Percentiles rank a stretch among this genome's conserved stretches.
Conservation (phyloP, 2,113 vertebrate genomes). For the Myotis lucifugus region DNA sequence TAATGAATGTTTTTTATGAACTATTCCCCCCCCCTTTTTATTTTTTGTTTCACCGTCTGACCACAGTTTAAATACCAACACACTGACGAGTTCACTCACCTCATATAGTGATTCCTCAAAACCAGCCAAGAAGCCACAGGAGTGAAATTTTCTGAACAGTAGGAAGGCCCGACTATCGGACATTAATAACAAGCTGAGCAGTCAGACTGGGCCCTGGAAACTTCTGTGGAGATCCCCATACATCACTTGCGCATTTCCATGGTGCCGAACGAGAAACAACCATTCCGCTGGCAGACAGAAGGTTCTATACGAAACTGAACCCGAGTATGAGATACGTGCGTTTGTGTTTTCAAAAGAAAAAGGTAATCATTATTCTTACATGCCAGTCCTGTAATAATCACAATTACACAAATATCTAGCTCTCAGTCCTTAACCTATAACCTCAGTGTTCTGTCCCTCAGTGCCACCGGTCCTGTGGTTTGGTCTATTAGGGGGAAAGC, state of each 20-base stretch:
- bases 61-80: conserved; percentile 83
- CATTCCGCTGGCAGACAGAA: not conserved
- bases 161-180: conserved; percentile 80
- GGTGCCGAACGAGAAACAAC: conserved; percentile 65
- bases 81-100: conserved; percentile 83
- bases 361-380: conserved; percentile 55
- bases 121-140: conserved; percentile 85
- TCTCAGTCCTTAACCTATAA: conserved; percentile 79
- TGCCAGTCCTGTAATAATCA: conserved; percentile 66
- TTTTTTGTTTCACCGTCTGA: conserved; percentile 62
- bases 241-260: conserved; percentile 73
- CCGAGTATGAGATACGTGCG: not conserved
- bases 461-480: conserved; percentile 75
- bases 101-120: conserved; percentile 82
- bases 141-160: conserved; percentile 86
- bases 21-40: not conserved
- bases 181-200: conserved; percentile 81
- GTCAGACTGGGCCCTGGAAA: conserved; percentile 79
- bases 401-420: conserved; percentile 73
- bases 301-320: conserved; percentile 56
- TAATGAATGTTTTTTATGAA: conserved; percentile 67
- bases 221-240: conserved; percentile 72
- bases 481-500: conserved; percentile 78
- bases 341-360: conserved; percentile 5
- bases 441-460: conserved; percentile 78